Conservation (phyloP, 2,113 vertebrate genomes). For the Channa argus region DNA sequence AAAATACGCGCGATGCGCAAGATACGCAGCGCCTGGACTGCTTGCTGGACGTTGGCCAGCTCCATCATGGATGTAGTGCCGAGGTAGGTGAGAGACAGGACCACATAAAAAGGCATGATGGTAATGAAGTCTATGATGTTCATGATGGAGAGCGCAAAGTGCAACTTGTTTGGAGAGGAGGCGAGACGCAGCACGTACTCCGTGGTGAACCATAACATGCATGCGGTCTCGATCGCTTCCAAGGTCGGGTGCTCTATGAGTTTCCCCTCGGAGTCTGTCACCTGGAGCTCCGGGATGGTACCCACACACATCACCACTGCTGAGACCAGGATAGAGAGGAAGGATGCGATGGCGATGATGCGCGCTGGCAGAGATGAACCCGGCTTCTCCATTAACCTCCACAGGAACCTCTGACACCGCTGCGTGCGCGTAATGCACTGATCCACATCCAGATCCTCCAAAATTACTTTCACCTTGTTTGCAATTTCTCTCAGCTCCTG, state of each 20-base stretch:
- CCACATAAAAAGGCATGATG: constrained; percentile 95
- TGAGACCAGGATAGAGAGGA: constrained; percentile 91
- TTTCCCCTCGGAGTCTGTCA: constrained; percentile 88
- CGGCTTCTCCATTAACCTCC: constrained; percentile 97
- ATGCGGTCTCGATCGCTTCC: constrained; percentile 93
- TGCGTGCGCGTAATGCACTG: constrained; percentile 85
- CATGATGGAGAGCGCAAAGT: constrained; percentile 93
- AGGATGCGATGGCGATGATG: constrained; percentile 90
- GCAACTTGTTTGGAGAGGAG: constrained; percentile 91
- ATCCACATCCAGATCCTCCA: constrained; percentile 91
- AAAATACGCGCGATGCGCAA: constrained; percentile 95
- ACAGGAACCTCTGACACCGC: constrained; percentile 90
- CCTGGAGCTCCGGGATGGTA: constrained; percentile 96
- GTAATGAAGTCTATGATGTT: constrained; percentile 94
- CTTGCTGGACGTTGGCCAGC: constrained; percentile 94
- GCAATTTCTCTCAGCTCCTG: constrained; percentile 95
- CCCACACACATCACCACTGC: constrained; percentile 96
- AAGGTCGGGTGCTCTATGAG: constrained; percentile 91
- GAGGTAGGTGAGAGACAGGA: constrained; percentile 90
- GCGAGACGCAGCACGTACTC: constrained; percentile 92
- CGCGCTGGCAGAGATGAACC: constrained; percentile 91
- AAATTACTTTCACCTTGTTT: constrained; percentile 90
- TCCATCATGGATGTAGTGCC: constrained; percentile 93
- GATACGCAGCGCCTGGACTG: constrained; percentile 93
- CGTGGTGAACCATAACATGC: constrained; percentile 95